A percentile compares a stretch with the other conserved stretches of the same genome.
Conservation (phyloP, 2,888 invertebrate genomes). For the Melangyna quadrimaculata region DNA sequence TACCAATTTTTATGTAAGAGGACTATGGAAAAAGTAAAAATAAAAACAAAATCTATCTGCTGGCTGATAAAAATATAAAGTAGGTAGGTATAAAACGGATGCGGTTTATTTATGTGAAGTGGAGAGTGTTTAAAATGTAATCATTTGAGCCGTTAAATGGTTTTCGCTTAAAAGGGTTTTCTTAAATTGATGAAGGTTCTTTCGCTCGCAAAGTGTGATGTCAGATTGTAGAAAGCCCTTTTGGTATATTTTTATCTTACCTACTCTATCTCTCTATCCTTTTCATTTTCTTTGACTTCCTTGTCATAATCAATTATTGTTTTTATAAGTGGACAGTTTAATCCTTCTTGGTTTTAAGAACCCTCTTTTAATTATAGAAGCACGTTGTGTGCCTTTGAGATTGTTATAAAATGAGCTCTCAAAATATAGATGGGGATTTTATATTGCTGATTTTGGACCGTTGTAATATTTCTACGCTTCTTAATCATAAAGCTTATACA, state of each 20-base stretch:
- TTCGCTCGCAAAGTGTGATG: constrained; percentile 18
- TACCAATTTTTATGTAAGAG: no score
- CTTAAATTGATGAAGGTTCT: constrained; percentile 46
- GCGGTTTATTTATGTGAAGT: constrained; percentile 38
- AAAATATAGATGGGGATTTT: neutral
- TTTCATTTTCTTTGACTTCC: constrained; percentile 21
- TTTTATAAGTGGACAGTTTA: constrained; percentile 53
- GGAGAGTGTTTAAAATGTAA: constrained; percentile 46
- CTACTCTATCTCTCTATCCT: constrained; percentile 14
- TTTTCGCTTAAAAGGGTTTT: constrained; percentile 40
- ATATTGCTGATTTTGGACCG: constrained; percentile 36
- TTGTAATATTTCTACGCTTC: neutral
- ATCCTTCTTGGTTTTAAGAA: constrained; percentile 40
- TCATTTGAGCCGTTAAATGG: constrained; percentile 47
- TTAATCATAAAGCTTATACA: constrained; percentile 4
- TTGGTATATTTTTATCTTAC: constrained; percentile 7
- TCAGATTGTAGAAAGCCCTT: constrained; percentile 27
- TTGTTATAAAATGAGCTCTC: constrained; percentile 36
- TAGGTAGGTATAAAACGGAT: neutral
- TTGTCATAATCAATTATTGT: constrained; percentile 51
- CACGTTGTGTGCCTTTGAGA: constrained; percentile 16
- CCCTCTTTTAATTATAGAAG: constrained; percentile 39
- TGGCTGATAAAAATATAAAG: neutral
- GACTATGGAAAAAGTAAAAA: neutral
- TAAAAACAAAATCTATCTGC: neutral